Evolutionary conservation across 2,888 invertebrate species (phyloP), one percentile per base, ranked within the genome.

Genomic region (Carpatolechia fugitivella): DNA sequence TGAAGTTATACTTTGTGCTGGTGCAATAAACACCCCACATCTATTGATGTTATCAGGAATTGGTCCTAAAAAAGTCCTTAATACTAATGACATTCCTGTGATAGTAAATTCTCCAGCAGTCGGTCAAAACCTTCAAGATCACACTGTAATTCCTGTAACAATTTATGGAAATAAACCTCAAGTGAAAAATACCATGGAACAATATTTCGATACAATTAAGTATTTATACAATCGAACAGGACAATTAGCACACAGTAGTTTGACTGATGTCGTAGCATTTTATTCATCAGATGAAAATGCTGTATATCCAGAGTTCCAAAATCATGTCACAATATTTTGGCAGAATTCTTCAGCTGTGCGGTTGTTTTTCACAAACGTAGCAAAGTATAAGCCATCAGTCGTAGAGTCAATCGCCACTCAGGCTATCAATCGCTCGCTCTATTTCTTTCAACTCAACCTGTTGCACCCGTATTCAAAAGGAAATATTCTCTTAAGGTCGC

Each of bases 111-210:
- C 78, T 3, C 78, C 82, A 0, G 85, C 78, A 0, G 92, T 92
- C 0, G 92, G 92, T 0, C 65, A 80, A 58, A 91, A 92, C 68
- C 76, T 92, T n/a, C 91, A 91, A 64, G 92, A 92, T 60, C 92
- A 92, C 65, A 66, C 79, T 16, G 68, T 71, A 16, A 63, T 84
- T 18, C 89, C 87, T 5, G 52, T 91, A 0, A 68, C 77, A 0
- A 65, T 91, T 14, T 80, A 69, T 44, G 80, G 68, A 1, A 63
- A 79, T 54, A 63, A 70, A 30, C 72, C 90, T 4, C 60, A 69
- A 31, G 59, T 65, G 0, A 61, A 67, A 0, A 30, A 36, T 20
- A 7, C 10, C 3, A 29, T 10, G 1, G n/a, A 38, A 51, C 10
- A 51, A 40, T 11, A 10, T 5, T 51, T 40, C 5, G 51, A 40